phyloP scores from a whole-genome alignment of 2,113 vertebrate genomes.

The Sphaerodactylus townsendi region DNA sequence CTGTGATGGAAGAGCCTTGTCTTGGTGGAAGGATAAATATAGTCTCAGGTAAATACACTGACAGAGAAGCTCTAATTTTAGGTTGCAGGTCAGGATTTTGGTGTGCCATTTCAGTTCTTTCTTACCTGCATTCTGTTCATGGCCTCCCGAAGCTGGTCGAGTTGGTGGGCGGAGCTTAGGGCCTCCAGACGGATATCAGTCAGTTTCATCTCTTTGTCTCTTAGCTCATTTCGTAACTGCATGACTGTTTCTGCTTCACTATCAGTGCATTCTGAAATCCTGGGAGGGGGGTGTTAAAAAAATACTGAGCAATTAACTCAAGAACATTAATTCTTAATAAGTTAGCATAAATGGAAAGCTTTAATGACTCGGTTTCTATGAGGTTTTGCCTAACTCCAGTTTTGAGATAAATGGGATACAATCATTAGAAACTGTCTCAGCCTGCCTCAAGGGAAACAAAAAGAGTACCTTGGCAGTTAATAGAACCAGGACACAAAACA shows the following conservation, averaged over 20 bases:
- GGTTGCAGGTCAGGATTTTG: neutral
- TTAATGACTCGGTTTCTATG: neutral
- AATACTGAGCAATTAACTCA: fast-evolving
- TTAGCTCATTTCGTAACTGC: constrained; percentile 92
- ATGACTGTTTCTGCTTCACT: constrained; percentile 93
- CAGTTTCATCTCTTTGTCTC: constrained; percentile 99
- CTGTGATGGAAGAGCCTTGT: neutral
- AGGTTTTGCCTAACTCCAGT: neutral
- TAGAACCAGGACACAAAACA: constrained; percentile 16
- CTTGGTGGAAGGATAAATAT: neutral
- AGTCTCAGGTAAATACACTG: neutral
- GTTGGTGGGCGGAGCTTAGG: constrained; percentile 96
- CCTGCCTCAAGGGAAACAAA: neutral
- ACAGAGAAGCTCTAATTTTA: neutral
- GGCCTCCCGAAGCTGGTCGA: constrained; percentile 94
- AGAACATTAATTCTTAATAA: neutral
- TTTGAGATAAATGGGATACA: neutral
- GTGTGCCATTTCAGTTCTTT: neutral
- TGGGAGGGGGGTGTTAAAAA: constrained; percentile 44
- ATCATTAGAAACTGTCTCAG: neutral
- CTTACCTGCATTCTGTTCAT: constrained; percentile 99
- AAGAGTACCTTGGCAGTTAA: neutral
- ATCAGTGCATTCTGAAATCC: constrained; percentile 91
- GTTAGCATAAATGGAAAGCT: neutral
- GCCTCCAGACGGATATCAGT: constrained; percentile 97